These are phyloP conservation scores for Caenorhabditis elegans DNA, from an alignment of 1,140 invertebrate genomes.

Conservation along the genomic window WBcel235 BX284602.5:1673001-1673500, in stretches of 20 bases:
- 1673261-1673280: conserved; percentile 89
- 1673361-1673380: too few species aligned
- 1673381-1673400: conserved; percentile 69
- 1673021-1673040: conserved; percentile 51
- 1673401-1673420: conserved; percentile 70
- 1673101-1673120: conserved; percentile 96
- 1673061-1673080: conserved; percentile 88
- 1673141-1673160: conserved; percentile 97
- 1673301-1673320: conserved; percentile 57
- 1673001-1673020: conserved; percentile 62
- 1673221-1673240: conserved; percentile 72
- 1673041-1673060: background rate
- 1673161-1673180: conserved; percentile 80
- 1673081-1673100: conserved; percentile 98
- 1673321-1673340: too few species aligned
- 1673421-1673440: conserved; percentile 70
- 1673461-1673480: conserved; percentile 66
- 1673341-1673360: too few species aligned
- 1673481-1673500: conserved; percentile 70
- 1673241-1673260: conserved; percentile 85
- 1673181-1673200: conserved; percentile 84
- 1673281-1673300: conserved; percentile 69
- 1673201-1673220: conserved; percentile 84
- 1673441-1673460: conserved; percentile 68
- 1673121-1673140: conserved; percentile 93